Base-by-base conservation (phyloP, 2,797 vertebrate genomes). In the Momotus momota region DNA sequence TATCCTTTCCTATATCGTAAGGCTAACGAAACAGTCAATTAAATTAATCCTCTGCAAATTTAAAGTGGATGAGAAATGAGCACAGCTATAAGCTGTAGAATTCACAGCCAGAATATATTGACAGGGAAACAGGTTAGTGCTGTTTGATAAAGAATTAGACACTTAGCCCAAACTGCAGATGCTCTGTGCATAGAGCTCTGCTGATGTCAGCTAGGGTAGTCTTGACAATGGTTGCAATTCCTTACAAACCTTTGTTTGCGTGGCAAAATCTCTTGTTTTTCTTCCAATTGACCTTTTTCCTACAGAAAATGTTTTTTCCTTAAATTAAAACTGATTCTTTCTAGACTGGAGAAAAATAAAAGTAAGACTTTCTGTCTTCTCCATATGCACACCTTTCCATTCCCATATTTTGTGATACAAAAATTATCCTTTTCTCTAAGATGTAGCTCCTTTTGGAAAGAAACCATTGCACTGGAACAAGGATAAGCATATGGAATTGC, bases 41-140 rank as follows among this genome's bases (percentile, higher is more conserved):
- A 94, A 95, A 92, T 90, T 95, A 96, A 96, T 96, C 95, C 83
- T 90, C 83, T 90, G 81, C 81, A 94, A 90, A 95, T 85, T 81
- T 94, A 71, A 92, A 95, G 74, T 82, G 64, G 64, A 51, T 94
- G 82, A 92, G 60, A 93, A 92, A 94, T 33, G 26, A 92, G 66
- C 67, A 75, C 23, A 82, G n/a, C 35, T 88, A 49, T 74, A 82
- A 94, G 49, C 78, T 92, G 48, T n/a, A 77, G 71, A 96, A 95
- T 90, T 88, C 22, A 6, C 61, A 85, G 67, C 43, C 73, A 90
- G 79, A 84, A 60, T 45, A 92, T 82, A 93, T 45, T 92, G 95
- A 94, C 51, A 70, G 55, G 43, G 43, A 85, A 94, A 88, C 57
- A 80, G 23, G 83, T 80, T 87, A 87, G 38, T 78, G 29, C 27